Evolutionary conservation across 1,140 invertebrate species (phyloP), one percentile per base, ranked within the genome.

Genomic region (Phocides pigmalion): DNA sequence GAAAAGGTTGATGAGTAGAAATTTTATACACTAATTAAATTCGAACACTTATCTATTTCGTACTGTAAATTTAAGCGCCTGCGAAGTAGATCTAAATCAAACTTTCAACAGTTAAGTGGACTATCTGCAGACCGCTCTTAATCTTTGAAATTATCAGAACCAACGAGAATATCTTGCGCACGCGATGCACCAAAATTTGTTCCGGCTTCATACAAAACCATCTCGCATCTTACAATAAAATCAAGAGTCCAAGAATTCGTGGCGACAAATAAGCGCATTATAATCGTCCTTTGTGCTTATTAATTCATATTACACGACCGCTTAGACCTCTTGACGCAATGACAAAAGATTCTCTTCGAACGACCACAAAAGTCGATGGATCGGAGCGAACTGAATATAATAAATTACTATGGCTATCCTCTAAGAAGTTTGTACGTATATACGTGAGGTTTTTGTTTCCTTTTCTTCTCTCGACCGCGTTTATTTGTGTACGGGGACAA

Each of bases 301-400:
- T 90, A 90, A 90, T 91, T 90, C 89, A 89, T 90, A 90, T 91
- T 91, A 91, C 81, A 90, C 87, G 86, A 85, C 74, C 81, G 80
- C 76, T 89, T 88, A 83, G 74, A 73, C 74, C 66, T 76, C 79
- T 81, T 80, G 82, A 87, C 76, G 75, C 65, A 74, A 77, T 76
- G 81, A 90, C 85, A 90, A 90, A 84, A 75, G 83, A 80, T 74
- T 68, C 59, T 78, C 71, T 68, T 66, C 69, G 76, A 72, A 70
- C 76, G 79, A 81, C 84, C 82, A 79, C 87, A 76, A 82, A 81
- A 87, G 77, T 87, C 82, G 86, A 86, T 87, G 82, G 82, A 81
- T 84, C 77, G 80, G 61, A 78, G 72, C 75, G 70, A 76, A 75
- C 76, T 78, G 81, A 79, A 84, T 80, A 86, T 87, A 89, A 90